Evolutionary conservation across 2,888 invertebrate genomes (phyloP).

Genomic region (Rugalucina vietnamica): DNA sequence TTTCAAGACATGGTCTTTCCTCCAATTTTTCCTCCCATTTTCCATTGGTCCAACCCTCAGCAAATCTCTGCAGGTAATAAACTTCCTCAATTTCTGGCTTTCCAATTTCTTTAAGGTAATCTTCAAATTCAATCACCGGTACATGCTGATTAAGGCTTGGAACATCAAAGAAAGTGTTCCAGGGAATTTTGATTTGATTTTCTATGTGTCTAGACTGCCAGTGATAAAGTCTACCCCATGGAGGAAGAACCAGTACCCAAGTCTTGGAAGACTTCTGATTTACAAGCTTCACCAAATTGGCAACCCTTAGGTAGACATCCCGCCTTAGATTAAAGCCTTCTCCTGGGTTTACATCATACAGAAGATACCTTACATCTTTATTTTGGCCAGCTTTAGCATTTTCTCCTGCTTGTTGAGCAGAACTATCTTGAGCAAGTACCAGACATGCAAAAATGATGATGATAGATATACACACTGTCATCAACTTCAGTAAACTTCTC

Average conservation of each 20-base stretch:
- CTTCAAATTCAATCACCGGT: constrained; percentile 94
- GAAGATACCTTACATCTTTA: constrained; percentile 87
- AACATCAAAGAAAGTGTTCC: constrained; percentile 95
- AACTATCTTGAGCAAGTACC: constrained; percentile 38
- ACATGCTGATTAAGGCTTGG: constrained; percentile 90
- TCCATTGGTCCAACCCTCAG: constrained; percentile 93
- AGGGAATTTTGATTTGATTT: constrained; percentile 88
- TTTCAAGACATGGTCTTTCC: constrained; percentile 85
- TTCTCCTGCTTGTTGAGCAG: constrained; percentile 47
- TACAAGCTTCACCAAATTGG: constrained; percentile 91
- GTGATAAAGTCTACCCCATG: constrained; percentile 96
- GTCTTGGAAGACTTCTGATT: constrained; percentile 83
- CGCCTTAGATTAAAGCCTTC: constrained; percentile 98
- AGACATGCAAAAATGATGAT: neutral
- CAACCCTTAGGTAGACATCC: constrained; percentile 97
- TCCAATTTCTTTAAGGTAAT: constrained; percentile 88
- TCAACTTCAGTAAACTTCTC: neutral
- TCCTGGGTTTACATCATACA: constrained; percentile 97
- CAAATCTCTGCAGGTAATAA: constrained; percentile 93
- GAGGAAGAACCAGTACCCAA: constrained; percentile 92
- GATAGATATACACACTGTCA: neutral
- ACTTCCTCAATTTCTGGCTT: constrained; percentile 89
- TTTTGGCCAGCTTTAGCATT: constrained; percentile 43
- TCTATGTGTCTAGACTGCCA: constrained; percentile 87
- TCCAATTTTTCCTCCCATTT: constrained; percentile 94